phyloP scores from a whole-genome alignment of 2,113 vertebrate species.

The Psettodes erumei region DNA sequence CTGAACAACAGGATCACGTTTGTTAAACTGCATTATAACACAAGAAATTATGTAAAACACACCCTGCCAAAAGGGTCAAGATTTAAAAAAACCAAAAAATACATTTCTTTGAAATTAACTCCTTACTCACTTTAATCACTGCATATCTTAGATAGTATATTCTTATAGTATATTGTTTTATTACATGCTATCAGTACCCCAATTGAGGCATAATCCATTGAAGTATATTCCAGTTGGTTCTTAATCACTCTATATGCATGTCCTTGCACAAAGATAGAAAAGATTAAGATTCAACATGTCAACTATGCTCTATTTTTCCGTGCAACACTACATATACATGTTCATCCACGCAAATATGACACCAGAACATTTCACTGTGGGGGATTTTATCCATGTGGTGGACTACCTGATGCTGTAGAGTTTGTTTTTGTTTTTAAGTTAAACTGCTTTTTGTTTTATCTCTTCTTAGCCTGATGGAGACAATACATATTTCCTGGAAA shows the following conservation, averaged over 20 bases:
- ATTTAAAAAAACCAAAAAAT: too few species aligned
- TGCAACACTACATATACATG: neutral
- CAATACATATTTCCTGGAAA: conserved; percentile 77
- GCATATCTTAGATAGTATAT: neutral
- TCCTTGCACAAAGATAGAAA: too few species aligned
- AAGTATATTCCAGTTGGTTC: neutral
- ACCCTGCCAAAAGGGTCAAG: too few species aligned
- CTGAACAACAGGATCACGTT: neutral
- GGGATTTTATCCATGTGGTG: neutral
- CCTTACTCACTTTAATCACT: neutral
- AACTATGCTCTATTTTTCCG: neutral
- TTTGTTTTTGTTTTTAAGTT: neutral
- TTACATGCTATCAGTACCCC: neutral
- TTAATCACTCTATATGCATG: neutral
- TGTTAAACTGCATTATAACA: neutral
- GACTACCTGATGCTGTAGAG: neutral
- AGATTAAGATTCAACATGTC: neutral
- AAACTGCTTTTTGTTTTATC: neutral
- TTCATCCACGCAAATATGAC: neutral
- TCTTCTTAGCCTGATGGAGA: conserved; percentile 74
- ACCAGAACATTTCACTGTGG: neutral
- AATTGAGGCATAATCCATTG: neutral
- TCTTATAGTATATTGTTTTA: neutral
- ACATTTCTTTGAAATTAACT: neutral
- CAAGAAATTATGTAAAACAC: too few species aligned